Base-by-base conservation (phyloP, 2,888 invertebrate species). In the Acanthopleura granulata region DNA sequence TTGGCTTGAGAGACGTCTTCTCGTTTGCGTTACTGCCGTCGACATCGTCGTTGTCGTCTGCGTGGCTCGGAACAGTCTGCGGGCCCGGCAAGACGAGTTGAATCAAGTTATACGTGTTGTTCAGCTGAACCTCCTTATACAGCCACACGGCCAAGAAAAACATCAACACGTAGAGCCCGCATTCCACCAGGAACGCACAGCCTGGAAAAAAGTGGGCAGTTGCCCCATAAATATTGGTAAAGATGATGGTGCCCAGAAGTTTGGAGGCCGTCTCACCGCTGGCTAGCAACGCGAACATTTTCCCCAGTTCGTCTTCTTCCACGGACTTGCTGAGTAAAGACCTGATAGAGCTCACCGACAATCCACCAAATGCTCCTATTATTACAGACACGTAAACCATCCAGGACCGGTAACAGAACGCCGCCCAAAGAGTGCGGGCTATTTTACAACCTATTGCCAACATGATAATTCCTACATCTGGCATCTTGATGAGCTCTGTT, bases 261-360 rank as follows among this genome's bases (percentile, higher is more conserved):
- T 86, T 89, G 0, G 89, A 85, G 0, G 86, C 79, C 0, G 90
- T 88, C 78, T 90, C 90, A 0, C 85, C 87, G 72, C 87, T 84
- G 9, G 89, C 86, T 0, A 89, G 79, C 16, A 90, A 78, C 4
- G 89, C 86, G 75, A 90, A 90, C 18, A 84, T 82, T 77, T 89
- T 89, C 0, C 90, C 89, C 16, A 88, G 80, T 76, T 90, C 90
- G 66, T 88, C 83, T 30, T 88, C 86, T 25, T 80, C 76, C 15
- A 89, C 88, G 6, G 84, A 78, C 77, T 90, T 90, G 77, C 89
- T 89, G 75, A 90, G 81, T 15, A 89, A 76, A 0, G 90, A 89
- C 74, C 89, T 85, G 49, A 84, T 75, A 40, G 88, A 86, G 0
- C 86, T 86, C 18, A 88, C 86, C 61, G 89, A 83, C 75, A 90